Base-by-base conservation (phyloP, 2,888 invertebrate genomes). In the Conus canariensis region DNA sequence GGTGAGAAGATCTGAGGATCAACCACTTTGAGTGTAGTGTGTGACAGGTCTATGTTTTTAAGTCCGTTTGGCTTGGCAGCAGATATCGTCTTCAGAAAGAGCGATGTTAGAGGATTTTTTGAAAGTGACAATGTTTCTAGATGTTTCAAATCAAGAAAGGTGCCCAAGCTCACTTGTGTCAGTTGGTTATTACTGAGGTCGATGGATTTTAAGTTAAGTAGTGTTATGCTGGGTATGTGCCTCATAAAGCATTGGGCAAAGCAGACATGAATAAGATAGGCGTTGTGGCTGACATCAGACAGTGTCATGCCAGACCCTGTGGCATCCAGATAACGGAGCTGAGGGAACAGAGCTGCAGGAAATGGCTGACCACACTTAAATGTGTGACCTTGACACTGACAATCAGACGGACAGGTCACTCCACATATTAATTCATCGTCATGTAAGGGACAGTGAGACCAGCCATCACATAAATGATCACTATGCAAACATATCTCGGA, bases 291-390 rank as follows among this genome's bases (percentile, higher is more conserved):
- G 19, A 82, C 56, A 19, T 82, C 82, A 82, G 82, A 58, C 82
- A 82, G 82, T 58, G 56, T 82, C 58, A 82, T 82, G 56, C 82
- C 82, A 6, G 82, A 82, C 6, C 56, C 82, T 82, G 82, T 82
- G 56, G 56, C 82, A 82, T 87, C 67, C 60, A 67, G 14, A 30
- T 70, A 70, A n/a, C 64, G 70, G 74, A 64, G 56, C 14, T 77
- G 77, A 22, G 56, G 88, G 67, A 77, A 77, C 59, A 8, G 16
- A 9, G 74, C n/a, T 16, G 58, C 45, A 74, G 56, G n/a, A 19
- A 82, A 82, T 19, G 82, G 82, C 58, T 82, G 82, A 56, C 6
- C 3, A 82, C 82, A 82, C 58, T 2, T 56, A 22, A 82, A 82
- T 7, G 56, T 82, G 22, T 82, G 58, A 82, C 82, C 82, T 58